A percentile compares a stretch with the other conserved stretches of the same genome.
Evolutionary conservation across 1,140 invertebrate genomes (phyloP).

Genomic region (Euura saliciscinereae): DNA sequence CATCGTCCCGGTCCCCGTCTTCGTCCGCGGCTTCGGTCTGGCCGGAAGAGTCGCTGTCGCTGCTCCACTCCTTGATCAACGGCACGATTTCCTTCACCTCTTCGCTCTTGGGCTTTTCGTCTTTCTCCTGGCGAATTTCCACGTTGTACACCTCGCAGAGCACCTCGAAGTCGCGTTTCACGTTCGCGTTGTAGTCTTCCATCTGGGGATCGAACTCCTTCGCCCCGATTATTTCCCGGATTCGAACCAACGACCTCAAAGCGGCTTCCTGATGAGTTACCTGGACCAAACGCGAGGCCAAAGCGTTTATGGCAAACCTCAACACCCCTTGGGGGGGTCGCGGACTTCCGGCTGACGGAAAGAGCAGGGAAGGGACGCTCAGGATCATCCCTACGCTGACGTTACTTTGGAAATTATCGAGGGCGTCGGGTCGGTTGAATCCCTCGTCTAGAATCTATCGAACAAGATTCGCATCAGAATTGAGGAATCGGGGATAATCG

Average conservation of each 20-base stretch:
- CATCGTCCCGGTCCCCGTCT: constrained; percentile 12
- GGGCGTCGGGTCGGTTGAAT: constrained; percentile 62
- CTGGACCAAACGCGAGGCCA: constrained; percentile 71
- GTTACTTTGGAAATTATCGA: constrained; percentile 65
- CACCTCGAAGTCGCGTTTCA: constrained; percentile 69
- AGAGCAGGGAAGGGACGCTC: constrained; percentile 69
- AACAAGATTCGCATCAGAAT: constrained; percentile 29
- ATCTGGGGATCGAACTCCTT: constrained; percentile 66
- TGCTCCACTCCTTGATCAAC: constrained; percentile 5
- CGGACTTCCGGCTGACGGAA: constrained; percentile 48
- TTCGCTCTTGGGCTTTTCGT: constrained; percentile 20
- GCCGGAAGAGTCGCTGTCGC: neutral
- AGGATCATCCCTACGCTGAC: constrained; percentile 71
- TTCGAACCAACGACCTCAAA: constrained; percentile 69
- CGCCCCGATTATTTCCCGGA: constrained; percentile 68
- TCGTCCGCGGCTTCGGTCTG: constrained; percentile 16
- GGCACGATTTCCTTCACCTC: constrained; percentile 30
- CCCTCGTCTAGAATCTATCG: constrained; percentile 70
- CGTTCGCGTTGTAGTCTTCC: constrained; percentile 56
- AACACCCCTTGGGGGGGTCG: constrained; percentile 53
- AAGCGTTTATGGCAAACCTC: constrained; percentile 60
- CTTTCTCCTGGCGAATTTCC: constrained; percentile 51
- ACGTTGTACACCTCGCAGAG: constrained; percentile 71
- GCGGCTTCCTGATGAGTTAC: constrained; percentile 72
- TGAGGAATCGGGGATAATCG: neutral